Evolutionary conservation across 92 coral and sea anemone genomes (phyloP).

Genomic region (Zoanthus sansibaricus): DNA sequence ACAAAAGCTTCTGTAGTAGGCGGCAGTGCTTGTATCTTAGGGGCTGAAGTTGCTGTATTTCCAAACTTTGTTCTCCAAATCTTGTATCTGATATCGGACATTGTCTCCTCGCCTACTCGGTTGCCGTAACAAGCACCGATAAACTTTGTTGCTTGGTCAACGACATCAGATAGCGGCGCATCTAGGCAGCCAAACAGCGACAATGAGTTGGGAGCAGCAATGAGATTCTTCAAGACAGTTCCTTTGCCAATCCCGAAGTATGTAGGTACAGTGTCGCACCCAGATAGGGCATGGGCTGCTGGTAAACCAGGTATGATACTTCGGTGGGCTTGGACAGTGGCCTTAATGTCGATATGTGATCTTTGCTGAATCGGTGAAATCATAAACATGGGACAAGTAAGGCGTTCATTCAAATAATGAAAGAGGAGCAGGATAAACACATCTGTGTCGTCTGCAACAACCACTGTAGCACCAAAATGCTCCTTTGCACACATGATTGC

Average conservation of each 20-base stretch:
- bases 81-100: conserved; percentile 35
- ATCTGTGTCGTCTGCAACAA: conserved; percentile 79
- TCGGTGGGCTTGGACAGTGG: conserved; percentile 58
- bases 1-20: conserved; percentile 71
- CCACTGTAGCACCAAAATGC: conserved; percentile 45
- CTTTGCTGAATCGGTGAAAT: conserved; percentile 66
- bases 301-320: conserved; percentile 61
- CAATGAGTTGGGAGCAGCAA: conserved; percentile 58
- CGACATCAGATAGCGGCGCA: conserved; percentile 53
- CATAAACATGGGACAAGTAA: conserved; percentile 64
- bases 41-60: conserved; percentile 34
- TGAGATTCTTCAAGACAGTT: conserved; percentile 64
- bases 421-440: conserved; percentile 69
- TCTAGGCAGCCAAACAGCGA: conserved; percentile 41
- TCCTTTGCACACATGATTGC: conserved; percentile 71
- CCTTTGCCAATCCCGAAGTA: conserved; percentile 75
- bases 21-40: conserved; percentile 64
- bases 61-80: conserved; percentile 67
- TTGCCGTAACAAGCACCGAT: conserved; percentile 54
- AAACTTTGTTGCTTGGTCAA: conserved; percentile 62
- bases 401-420: conserved; percentile 64
- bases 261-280: conserved; percentile 73
- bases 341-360: conserved; percentile 60
- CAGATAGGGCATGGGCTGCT: conserved; percentile 70
- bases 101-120: conserved; percentile 40